A percentile compares a stretch with the other conserved stretches of the same genome.
These are phyloP conservation scores for Phylloscopus collybita DNA, from an alignment of 2,797 vertebrate genomes.

Conservation along the genomic window DNA sequence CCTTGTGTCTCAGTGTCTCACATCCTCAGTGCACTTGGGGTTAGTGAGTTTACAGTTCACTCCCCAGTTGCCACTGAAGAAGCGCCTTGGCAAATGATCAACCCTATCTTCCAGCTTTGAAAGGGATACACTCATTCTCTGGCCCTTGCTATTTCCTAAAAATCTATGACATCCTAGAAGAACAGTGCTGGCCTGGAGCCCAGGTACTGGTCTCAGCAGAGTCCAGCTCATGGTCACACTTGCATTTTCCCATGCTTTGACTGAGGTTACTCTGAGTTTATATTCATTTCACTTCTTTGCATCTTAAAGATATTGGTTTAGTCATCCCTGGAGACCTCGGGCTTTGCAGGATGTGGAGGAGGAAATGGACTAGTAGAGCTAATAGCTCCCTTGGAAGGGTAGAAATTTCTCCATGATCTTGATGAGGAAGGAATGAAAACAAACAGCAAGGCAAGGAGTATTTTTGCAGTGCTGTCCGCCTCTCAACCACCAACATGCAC, in stretches of 20 bases:
- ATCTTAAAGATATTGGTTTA: background rate
- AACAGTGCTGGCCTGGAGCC: background rate
- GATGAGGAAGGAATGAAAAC: background rate
- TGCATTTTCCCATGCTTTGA: background rate
- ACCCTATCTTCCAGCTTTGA: background rate
- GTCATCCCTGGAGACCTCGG: accelerated
- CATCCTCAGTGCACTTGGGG: accelerated
- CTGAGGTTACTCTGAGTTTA: background rate
- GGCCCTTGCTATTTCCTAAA: background rate
- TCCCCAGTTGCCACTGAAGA: background rate
- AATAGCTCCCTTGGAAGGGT: background rate
- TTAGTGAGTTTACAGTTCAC: background rate
- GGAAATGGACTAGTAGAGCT: background rate
- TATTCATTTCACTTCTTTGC: background rate
- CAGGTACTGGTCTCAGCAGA: background rate
- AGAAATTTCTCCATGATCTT: background rate
- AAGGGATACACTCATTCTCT: background rate
- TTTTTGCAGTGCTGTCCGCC: background rate
- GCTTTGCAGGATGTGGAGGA: background rate
- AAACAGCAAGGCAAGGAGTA: background rate
- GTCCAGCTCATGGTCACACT: background rate
- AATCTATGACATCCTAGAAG: background rate
- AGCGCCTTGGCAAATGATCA: background rate
- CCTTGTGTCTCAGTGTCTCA: background rate
- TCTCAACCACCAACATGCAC: accelerated